Evolutionary conservation across 2,888 invertebrate genomes (phyloP).

Genomic region (Scaptomyza tumidula): DNA sequence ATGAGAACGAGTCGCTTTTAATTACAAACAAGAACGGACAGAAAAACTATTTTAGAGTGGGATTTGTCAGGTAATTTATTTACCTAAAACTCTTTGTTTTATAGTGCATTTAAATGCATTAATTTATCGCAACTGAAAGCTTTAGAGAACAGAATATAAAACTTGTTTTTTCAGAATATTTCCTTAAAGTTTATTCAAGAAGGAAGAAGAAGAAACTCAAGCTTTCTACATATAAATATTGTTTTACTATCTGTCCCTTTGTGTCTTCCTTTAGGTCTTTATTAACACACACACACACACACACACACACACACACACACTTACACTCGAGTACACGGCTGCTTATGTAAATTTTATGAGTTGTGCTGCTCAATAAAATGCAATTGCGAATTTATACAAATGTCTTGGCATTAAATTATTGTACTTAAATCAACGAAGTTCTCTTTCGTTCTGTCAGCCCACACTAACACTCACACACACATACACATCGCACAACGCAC

Average conservation of each 20-base stretch:
- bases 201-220: background rate
- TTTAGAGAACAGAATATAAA: background rate
- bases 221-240: too few relatives aligned
- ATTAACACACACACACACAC: background rate
- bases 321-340: background rate
- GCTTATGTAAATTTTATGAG: constrained; percentile 66
- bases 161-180: background rate
- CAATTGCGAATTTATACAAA: constrained; percentile 77
- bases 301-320: background rate
- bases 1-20: constrained; percentile 8
- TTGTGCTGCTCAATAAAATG: constrained; percentile 65
- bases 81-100: background rate
- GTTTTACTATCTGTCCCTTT: too few relatives aligned
- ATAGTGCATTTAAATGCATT: background rate
- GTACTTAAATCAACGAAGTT: constrained; percentile 52
- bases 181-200: background rate
- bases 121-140: background rate
- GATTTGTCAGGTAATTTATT: background rate
- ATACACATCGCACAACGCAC: constrained; percentile 40
- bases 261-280: constrained; percentile 11
- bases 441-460: constrained; percentile 19
- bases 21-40: background rate
- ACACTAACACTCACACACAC: background rate
- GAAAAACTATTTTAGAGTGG: background rate
- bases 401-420: constrained; percentile 67